Conservation (phyloP, 2,888 invertebrate genomes). For the Eristalis arbustorum region DNA sequence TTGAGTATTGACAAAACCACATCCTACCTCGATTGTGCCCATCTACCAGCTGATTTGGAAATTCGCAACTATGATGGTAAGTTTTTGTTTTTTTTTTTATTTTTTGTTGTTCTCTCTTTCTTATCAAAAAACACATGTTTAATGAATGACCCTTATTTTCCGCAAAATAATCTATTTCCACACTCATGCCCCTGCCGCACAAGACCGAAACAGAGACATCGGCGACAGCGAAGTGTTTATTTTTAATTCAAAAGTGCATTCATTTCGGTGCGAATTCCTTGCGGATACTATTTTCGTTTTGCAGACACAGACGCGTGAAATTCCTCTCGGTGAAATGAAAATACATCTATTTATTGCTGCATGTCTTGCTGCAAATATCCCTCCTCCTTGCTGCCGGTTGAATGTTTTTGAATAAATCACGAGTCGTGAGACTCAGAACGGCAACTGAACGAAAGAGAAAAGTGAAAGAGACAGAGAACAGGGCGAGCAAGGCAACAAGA, state of each 20-base stretch:
- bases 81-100: slow-evolving; percentile 74
- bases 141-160: background rate
- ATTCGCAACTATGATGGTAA: slow-evolving; percentile 93
- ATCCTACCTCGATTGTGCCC: slow-evolving; percentile 76
- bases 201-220: background rate
- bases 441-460: background rate
- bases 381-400: slow-evolving; percentile 16
- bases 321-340: slow-evolving; percentile 32
- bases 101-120: background rate
- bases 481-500: background rate
- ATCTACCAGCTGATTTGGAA: slow-evolving; percentile 85
- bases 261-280: slow-evolving; percentile 18
- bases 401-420: slow-evolving; percentile 28
- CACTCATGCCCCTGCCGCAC: background rate
- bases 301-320: slow-evolving; percentile 43
- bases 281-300: slow-evolving; percentile 40
- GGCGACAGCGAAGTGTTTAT: slow-evolving; percentile 3
- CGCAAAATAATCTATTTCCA: slow-evolving; percentile 13
- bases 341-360: slow-evolving; percentile 60
- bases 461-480: slow-evolving; percentile 13
- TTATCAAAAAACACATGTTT: background rate
- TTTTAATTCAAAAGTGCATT: slow-evolving; percentile 42
- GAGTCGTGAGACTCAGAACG: background rate
- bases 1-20: slow-evolving; percentile 78
- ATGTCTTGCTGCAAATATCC: slow-evolving; percentile 56